A percentile compares a stretch with the other conserved stretches of the same genome.
phyloP scores from a whole-genome alignment of 2,113 vertebrate species.

The Menidia beryllina region DNA sequence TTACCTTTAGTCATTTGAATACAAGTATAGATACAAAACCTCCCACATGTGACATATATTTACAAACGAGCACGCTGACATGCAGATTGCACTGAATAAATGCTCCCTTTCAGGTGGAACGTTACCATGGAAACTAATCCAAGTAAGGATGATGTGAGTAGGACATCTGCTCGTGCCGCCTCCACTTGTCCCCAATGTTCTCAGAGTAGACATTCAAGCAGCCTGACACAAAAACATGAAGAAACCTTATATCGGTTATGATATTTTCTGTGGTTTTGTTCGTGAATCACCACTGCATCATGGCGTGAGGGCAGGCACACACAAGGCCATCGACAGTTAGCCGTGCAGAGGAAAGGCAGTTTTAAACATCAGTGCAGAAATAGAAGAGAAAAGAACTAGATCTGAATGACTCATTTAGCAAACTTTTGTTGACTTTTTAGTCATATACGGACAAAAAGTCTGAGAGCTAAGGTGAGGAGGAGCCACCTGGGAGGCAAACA shows the following conservation, averaged over 20 bases:
- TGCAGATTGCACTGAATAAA: constrained; percentile 67
- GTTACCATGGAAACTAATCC: constrained; percentile 84
- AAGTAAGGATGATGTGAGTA: constrained; percentile 76
- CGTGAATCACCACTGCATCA: too few species aligned
- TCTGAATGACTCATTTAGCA: background rate
- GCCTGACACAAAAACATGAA: constrained; percentile 27
- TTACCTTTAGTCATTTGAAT: too few species aligned
- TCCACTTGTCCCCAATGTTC: constrained; percentile 46
- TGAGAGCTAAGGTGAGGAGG: constrained; percentile 11
- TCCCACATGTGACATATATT: constrained; percentile 14
- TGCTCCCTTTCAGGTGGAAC: constrained; percentile 77
- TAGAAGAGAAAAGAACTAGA: background rate
- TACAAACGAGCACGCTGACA: constrained; percentile 29
- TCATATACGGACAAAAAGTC: background rate
- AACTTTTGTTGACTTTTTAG: background rate
- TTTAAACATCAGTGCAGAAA: background rate
- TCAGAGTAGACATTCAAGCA: constrained; percentile 43
- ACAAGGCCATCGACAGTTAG: background rate
- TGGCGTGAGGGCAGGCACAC: constrained; percentile 21
- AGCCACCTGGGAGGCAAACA: constrained; percentile 29
- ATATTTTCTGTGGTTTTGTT: background rate
- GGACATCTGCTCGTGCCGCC: constrained; percentile 80
- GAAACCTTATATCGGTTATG: background rate
- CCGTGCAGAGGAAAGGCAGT: background rate
- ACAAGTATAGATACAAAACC: constrained; percentile 19